Percentiles rank a stretch among this genome's conserved stretches.
Evolutionary conservation across 2,888 invertebrate species (phyloP).

Genomic region (Gibbula magus): DNA sequence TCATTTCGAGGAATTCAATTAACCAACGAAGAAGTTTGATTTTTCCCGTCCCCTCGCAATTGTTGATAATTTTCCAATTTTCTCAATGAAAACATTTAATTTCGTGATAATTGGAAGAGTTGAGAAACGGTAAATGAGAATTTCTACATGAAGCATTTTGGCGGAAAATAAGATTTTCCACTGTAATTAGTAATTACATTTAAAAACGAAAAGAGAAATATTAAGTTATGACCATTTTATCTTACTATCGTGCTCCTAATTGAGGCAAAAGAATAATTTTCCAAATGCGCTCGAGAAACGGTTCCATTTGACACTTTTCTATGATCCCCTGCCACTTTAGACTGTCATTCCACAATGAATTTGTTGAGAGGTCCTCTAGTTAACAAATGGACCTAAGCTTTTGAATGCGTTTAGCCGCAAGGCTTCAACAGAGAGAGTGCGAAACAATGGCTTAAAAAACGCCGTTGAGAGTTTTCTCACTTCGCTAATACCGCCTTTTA

Average conservation of each 20-base stretch:
- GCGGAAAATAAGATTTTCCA: neutral
- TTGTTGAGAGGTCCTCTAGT: neutral
- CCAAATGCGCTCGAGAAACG: neutral
- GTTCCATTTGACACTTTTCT: slow-evolving; percentile 1
- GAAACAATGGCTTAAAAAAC: slow-evolving; percentile 19
- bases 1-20: no score
- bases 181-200: neutral
- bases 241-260: neutral
- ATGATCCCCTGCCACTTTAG: neutral
- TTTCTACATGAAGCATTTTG: neutral
- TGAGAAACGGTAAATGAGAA: neutral
- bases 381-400: slow-evolving; percentile 12
- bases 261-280: slow-evolving; percentile 1
- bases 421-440: neutral
- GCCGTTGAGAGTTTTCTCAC: neutral
- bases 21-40: no score
- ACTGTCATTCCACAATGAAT: slow-evolving; percentile 12
- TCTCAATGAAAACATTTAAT: slow-evolving; percentile 4
- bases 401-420: slow-evolving; percentile 10
- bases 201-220: neutral
- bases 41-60: neutral
- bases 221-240: neutral
- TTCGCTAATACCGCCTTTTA: slow-evolving; percentile 20
- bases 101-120: neutral
- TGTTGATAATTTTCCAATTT: slow-evolving; percentile 3